These are phyloP conservation scores for Apamea epomidion DNA, from an alignment of 2,888 invertebrate genomes.

Conservation along the genomic window DNA sequence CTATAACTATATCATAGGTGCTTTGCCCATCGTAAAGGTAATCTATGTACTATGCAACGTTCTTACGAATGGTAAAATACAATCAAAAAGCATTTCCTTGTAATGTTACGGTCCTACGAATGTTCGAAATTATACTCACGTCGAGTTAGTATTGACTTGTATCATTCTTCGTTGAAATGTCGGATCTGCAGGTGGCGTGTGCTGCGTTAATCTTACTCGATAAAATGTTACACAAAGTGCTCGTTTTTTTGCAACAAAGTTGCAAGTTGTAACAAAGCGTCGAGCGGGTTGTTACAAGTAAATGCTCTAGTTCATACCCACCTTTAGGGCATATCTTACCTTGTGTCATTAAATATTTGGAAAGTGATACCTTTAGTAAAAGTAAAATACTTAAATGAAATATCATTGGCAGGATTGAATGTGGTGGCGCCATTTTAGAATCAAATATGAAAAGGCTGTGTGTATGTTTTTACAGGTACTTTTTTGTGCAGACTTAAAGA, in stretches of 20 bases:
- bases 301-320: background rate
- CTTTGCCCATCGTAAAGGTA: background rate
- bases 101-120: too few relatives aligned
- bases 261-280: background rate
- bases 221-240: background rate
- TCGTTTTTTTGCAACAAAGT: background rate
- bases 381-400: background rate
- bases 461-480: conserved; percentile 90
- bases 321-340: background rate
- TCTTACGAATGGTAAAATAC: too few relatives aligned
- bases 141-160: background rate
- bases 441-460: background rate
- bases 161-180: background rate
- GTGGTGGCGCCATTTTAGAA: background rate
- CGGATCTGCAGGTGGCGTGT: background rate
- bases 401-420: background rate
- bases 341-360: background rate
- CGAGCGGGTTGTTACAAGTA: background rate
- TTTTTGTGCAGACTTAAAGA: conserved; percentile 95
- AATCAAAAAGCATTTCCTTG: too few relatives aligned
- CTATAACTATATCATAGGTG: background rate
- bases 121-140: background rate
- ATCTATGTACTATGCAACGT: too few relatives aligned
- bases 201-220: background rate
- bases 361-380: background rate